Evolutionary conservation across 2,113 vertebrate species (phyloP).

Genomic region (Crocuta crocuta): DNA sequence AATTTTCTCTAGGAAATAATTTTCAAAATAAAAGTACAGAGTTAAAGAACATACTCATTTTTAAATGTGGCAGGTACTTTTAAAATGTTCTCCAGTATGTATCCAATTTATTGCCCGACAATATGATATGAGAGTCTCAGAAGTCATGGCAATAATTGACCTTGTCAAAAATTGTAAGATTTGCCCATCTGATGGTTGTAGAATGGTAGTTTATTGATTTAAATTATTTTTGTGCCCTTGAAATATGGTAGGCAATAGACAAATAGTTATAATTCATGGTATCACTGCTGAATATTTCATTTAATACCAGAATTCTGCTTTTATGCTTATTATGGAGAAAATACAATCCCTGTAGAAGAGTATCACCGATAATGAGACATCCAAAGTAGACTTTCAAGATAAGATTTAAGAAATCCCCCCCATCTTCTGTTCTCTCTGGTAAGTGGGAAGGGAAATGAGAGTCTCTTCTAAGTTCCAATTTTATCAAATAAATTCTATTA

Average conservation of each 20-base stretch:
- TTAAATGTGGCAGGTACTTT: conserved; percentile 16
- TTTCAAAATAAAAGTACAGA: neutral
- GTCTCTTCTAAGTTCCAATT: neutral
- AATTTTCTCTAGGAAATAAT: neutral
- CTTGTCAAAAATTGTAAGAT: neutral
- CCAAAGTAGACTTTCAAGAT: neutral
- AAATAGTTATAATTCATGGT: neutral
- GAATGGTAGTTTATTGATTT: conserved; percentile 34
- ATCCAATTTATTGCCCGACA: neutral
- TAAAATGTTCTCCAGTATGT: neutral
- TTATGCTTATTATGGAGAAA: neutral
- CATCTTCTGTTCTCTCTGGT: neutral
- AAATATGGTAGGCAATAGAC: neutral
- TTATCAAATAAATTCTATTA: conserved; percentile 19
- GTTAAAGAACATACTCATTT: neutral
- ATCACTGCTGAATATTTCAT: neutral
- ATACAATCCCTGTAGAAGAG: neutral
- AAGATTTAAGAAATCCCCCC: neutral
- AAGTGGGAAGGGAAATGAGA: neutral
- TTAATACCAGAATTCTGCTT: conserved; percentile 27
- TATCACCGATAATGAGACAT: neutral
- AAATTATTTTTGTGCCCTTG: neutral
- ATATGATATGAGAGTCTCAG: neutral
- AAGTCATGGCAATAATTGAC: neutral
- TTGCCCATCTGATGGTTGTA: neutral